Evolutionary conservation across 2,888 invertebrate genomes (phyloP).

Genomic region (Rutpela maculata): DNA sequence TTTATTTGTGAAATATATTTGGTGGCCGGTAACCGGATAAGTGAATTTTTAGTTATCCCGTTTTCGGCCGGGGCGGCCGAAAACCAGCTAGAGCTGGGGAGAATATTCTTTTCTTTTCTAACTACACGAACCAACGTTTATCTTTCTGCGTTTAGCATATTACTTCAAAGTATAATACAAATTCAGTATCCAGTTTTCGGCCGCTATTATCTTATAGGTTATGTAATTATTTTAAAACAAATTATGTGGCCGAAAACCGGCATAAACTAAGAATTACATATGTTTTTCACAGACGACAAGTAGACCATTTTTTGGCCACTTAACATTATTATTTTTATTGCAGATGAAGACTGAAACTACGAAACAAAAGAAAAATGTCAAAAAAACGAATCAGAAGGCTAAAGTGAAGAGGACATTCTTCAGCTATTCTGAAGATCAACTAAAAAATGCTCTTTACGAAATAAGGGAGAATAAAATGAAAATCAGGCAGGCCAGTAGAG

Average conservation of each 20-base stretch:
- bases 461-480: slow-evolving; percentile 10
- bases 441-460: not conserved
- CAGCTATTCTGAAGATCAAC: not conserved
- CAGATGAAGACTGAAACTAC: not conserved
- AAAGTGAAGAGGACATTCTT: not conserved
- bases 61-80: slow-evolving; percentile 13
- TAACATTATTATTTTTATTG: not conserved
- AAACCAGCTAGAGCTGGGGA: not conserved
- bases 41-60: not conserved
- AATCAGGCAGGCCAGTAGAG: slow-evolving; percentile 6
- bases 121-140: not conserved
- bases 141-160: not conserved
- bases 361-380: not conserved
- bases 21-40: too few species aligned
- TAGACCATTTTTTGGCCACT: not conserved
- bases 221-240: not conserved
- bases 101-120: not conserved
- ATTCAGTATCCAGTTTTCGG: not conserved
- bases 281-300: not conserved
- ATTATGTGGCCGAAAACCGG: slow-evolving; percentile 7
- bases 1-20: too few species aligned
- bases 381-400: not conserved
- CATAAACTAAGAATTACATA: not conserved
- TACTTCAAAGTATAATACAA: slow-evolving; percentile 3
- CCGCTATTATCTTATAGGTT: not conserved